Base-by-base conservation (phyloP, 64 coral and sea anemone species). In the Pachyseris speciosa region DNA sequence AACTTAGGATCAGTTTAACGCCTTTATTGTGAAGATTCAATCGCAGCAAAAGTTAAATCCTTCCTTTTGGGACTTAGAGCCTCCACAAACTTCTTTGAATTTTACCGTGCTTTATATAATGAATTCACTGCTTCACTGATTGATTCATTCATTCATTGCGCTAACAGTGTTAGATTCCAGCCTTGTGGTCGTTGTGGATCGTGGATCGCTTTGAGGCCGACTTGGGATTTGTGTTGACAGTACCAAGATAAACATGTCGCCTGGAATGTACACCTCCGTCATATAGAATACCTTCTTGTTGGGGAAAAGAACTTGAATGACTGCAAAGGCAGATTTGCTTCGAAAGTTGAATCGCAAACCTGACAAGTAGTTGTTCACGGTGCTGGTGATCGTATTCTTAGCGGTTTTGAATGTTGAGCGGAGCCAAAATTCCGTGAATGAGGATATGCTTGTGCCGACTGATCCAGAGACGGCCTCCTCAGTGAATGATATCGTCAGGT, bases 221-320 rank as follows among this genome's bases (percentile, higher is more conserved):
- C n/a, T 13, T 45, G 40, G 70, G 70, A 11, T 27, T 85, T 34
- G 65, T 70, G 64, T 50, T 69, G 16, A 86, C 83, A 24, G 38
- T 52, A 20, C 83, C 83, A 86, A 86, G 42, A 86, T 86, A 24
- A 86, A 2, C 83, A 86, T 86, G 64, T 71, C 83, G 39, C 44
- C 83, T 36, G 83, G 83, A 52, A 86, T 69, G 66, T 86, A 86
- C 19, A 86, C 83, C 83, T 86, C 83, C 11, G 64, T 86, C 64
- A 86, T 26, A 52, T 45, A 10, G 19, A 86, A 86, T 1, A 55
- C 65, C 16, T 86, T 86, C n/a, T 64, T 29, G 43, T 32, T 44
- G 1, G 83, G 83, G 65, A 86, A 86, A 26, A 86, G 83, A 24
- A 86, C 83, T 66, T 86, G 83, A 70, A 65, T 70, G 48, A 86